A percentile compares a stretch with the other conserved stretches of the same genome.
phyloP scores from a whole-genome alignment of 2,113 vertebrate species.

The Amblyopsis rosae region DNA sequence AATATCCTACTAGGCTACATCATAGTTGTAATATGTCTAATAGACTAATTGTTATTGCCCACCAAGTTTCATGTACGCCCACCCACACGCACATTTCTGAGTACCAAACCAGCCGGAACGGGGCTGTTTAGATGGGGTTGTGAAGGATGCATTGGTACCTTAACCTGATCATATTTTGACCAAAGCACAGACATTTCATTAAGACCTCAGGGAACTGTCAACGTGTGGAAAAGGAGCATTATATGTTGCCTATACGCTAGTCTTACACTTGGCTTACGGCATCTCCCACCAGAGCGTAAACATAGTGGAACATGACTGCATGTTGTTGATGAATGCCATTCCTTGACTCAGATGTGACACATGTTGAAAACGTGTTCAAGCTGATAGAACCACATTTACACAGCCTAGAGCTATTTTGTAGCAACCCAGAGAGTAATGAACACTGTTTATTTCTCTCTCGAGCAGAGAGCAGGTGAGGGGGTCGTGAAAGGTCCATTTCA shows the following conservation, averaged over 20 bases:
- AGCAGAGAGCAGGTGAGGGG: slow-evolving; percentile 39
- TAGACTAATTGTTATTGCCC: no score
- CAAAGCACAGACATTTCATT: no score
- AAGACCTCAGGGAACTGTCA: no score
- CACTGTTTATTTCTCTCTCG: slow-evolving; percentile 55
- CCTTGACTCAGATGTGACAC: slow-evolving; percentile 7
- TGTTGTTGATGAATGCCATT: slow-evolving; percentile 52
- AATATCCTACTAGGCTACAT: no score
- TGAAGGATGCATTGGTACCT: no score
- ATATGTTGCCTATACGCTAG: not conserved
- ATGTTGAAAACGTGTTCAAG: slow-evolving; percentile 27
- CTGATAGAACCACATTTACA: slow-evolving; percentile 49
- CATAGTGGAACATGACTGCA: slow-evolving; percentile 33
- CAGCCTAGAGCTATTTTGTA: slow-evolving; percentile 49
- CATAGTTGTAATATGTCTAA: no score
- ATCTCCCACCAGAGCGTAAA: slow-evolving; percentile 21
- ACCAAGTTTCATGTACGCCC: no score
- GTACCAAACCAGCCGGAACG: no score
- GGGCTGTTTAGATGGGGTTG: no score
- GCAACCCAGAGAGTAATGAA: slow-evolving; percentile 35
- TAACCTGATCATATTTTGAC: no score
- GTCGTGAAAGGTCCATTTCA: slow-evolving; percentile 39
- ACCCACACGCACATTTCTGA: no score
- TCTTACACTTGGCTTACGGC: slow-evolving; percentile 7
- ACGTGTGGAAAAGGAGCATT: no score